These are phyloP conservation scores for Drosophila neocordata DNA, from an alignment of 1,140 invertebrate species.

Conservation along the genomic window DNA sequence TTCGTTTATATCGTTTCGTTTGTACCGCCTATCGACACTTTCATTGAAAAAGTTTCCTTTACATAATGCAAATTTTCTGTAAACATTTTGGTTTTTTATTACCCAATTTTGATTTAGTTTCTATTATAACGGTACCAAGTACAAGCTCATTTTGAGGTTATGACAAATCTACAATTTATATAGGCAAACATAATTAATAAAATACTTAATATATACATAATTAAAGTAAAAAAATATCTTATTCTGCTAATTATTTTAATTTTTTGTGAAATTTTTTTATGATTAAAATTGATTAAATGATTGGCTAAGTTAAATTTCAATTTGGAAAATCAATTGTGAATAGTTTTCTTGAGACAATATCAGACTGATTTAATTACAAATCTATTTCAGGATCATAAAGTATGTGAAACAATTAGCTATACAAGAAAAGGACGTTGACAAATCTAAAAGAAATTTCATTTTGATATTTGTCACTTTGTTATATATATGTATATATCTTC, in stretches of 20 bases:
- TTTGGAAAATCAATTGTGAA: neutral
- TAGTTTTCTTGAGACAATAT: constrained; percentile 43
- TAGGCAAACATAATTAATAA: too few species aligned
- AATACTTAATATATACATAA: too few species aligned
- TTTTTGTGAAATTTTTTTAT: neutral
- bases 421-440: constrained; percentile 48
- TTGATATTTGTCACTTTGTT: neutral
- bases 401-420: constrained; percentile 43
- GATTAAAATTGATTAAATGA: neutral
- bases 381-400: constrained; percentile 32
- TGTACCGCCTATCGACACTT: constrained; percentile 69
- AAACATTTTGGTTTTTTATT: constrained; percentile 17
- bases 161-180: neutral
- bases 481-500: constrained; percentile 18
- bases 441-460: constrained; percentile 34
- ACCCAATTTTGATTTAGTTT: constrained; percentile 35
- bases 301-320: neutral
- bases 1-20: constrained; percentile 13
- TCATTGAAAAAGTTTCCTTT: constrained; percentile 53
- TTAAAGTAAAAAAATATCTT: too few species aligned
- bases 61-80: constrained; percentile 32
- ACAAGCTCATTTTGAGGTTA: constrained; percentile 38
- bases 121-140: constrained; percentile 12
- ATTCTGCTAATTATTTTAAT: neutral
- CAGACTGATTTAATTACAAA: constrained; percentile 64